These are phyloP conservation scores for Sturmia bella DNA, from an alignment of 2,888 invertebrate genomes.

Conservation along the genomic window DNA sequence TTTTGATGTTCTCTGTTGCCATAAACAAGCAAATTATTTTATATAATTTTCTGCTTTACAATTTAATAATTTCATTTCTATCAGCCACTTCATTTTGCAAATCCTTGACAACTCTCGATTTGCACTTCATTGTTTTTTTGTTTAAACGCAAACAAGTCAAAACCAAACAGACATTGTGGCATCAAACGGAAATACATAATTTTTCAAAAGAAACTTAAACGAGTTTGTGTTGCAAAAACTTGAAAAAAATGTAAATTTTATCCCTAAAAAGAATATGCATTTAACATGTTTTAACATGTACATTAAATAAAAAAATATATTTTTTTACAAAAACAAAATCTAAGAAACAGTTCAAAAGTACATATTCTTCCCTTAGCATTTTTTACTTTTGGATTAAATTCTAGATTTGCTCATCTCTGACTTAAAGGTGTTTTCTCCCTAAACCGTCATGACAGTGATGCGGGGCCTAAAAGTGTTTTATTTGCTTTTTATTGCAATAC, in stretches of 20 bases:
- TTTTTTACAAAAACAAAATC: conserved; percentile 5
- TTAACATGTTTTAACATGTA: conserved; percentile 18
- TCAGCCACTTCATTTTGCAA: neutral
- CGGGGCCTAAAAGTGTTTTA: neutral
- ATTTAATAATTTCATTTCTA: too few species aligned
- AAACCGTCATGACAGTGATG: too few species aligned
- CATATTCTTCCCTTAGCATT: too few species aligned
- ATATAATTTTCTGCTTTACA: too few species aligned
- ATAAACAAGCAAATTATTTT: too few species aligned
- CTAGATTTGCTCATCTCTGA: too few species aligned
- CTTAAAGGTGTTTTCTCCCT: too few species aligned
- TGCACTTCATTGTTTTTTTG: conserved; percentile 36
- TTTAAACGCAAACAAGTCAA: neutral
- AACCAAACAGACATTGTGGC: conserved; percentile 57
- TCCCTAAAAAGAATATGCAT: conserved; percentile 18
- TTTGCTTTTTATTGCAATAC: conserved; percentile 31
- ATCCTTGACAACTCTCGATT: conserved; percentile 23
- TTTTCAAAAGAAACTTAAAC: conserved; percentile 55
- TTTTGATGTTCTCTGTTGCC: too few species aligned
- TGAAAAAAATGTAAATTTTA: conserved; percentile 58
- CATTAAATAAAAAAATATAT: conserved; percentile 38
- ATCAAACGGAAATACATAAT: conserved; percentile 67
- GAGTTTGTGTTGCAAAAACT: conserved; percentile 52
- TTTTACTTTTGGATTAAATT: too few species aligned
- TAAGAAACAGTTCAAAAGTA: neutral